Evolutionary conservation across 2,113 vertebrate genomes (phyloP).

Genomic region (Xiphorhynchus elegans): DNA sequence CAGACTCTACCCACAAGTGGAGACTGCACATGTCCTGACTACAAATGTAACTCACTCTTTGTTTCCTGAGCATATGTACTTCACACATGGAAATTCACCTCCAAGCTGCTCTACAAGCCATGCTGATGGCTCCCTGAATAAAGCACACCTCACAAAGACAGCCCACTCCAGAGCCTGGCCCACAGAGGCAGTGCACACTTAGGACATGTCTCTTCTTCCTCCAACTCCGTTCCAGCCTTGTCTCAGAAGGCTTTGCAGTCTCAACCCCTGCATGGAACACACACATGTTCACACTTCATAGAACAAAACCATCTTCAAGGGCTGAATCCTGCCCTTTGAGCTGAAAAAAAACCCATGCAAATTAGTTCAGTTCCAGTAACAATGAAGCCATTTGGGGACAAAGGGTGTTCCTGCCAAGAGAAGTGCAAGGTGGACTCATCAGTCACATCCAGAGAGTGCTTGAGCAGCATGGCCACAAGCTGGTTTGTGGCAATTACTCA

Average conservation of each 20-base stretch:
- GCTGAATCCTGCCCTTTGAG: not conserved
- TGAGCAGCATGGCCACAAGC: not conserved
- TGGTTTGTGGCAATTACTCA: not conserved
- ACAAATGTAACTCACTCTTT: not conserved
- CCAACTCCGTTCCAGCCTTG: not conserved
- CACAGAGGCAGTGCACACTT: not conserved
- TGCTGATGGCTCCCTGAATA: not conserved
- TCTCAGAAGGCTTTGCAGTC: not conserved
- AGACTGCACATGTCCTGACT: not conserved
- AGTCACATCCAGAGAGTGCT: not conserved
- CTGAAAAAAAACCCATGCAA: not conserved
- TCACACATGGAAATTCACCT: not conserved
- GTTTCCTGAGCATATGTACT: not conserved
- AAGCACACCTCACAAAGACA: not conserved
- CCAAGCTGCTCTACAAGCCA: not conserved
- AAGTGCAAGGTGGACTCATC: not conserved
- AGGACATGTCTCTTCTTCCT: not conserved
- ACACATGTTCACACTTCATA: accelerated
- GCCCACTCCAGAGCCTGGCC: not conserved
- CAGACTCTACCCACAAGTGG: not conserved
- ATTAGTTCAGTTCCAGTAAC: not conserved
- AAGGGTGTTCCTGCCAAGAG: not conserved
- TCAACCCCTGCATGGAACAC: not conserved
- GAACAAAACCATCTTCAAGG: not conserved
- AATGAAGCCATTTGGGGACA: not conserved